Percentiles rank a stretch among this genome's conserved stretches.
Conservation (phyloP, 2,888 invertebrate species). For the Drosophila buzzatii region DNA sequence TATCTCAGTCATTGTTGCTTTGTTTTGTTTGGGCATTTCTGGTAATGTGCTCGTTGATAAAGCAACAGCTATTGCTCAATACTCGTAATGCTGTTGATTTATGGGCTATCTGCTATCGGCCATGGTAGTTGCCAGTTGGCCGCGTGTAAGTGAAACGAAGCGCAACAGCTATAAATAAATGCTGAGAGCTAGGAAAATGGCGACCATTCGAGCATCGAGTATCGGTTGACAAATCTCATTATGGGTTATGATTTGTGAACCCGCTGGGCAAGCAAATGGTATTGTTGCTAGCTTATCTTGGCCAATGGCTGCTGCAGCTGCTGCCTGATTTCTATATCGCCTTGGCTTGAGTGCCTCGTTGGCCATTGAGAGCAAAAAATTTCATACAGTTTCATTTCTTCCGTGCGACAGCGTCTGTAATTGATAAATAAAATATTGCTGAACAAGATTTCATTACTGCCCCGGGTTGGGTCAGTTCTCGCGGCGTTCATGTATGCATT, state of each 20-base stretch:
- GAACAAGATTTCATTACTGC: constrained; percentile 36
- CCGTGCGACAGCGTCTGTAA: constrained; percentile 30
- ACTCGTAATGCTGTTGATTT: constrained; percentile 64
- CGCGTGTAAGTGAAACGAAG: constrained; percentile 45
- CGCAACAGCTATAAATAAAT: constrained; percentile 67
- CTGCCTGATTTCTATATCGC: constrained; percentile 5
- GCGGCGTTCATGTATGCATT: constrained; percentile 26
- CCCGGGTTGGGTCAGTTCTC: neutral
- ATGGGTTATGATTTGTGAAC: constrained; percentile 56
- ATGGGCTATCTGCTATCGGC: constrained; percentile 60
- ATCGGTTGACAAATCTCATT: constrained; percentile 73
- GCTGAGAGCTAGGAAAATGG: constrained; percentile 25
- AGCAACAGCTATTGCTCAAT: constrained; percentile 63
- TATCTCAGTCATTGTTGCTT: constrained; percentile 13
- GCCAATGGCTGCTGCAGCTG: neutral
- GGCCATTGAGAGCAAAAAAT: constrained; percentile 26
- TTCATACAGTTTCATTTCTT: constrained; percentile 21
- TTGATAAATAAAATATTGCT: constrained; percentile 71
- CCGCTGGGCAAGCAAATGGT: constrained; percentile 26
- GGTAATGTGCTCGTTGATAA: constrained; percentile 61
- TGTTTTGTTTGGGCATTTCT: constrained; percentile 22
- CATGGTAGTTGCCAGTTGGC: constrained; percentile 36
- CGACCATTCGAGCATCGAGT: constrained; percentile 24
- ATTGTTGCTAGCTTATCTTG: constrained; percentile 29
- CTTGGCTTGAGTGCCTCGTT: constrained; percentile 7